These are phyloP conservation scores for Homarus gammarus DNA, from an alignment of 2,888 invertebrate species.

Conservation along the genomic window DNA sequence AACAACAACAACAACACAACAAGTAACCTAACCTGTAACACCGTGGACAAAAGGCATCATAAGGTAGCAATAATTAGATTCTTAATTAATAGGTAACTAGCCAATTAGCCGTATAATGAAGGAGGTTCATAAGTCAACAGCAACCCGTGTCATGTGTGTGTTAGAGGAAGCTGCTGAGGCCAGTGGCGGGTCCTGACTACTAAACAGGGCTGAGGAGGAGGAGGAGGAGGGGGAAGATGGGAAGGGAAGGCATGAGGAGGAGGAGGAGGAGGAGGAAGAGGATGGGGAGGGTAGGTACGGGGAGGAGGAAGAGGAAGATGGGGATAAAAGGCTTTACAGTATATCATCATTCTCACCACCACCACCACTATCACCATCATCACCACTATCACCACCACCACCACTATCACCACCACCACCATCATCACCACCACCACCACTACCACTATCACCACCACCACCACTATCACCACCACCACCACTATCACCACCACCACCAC, in stretches of 20 bases:
- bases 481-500: too few relatives aligned
- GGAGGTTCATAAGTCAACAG: slow-evolving; percentile 10
- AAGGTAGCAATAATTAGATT: slow-evolving; percentile 5
- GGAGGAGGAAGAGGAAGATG: not conserved
- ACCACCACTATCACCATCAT: too few relatives aligned
- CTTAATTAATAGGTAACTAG: slow-evolving; percentile 53
- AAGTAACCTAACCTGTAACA: too few relatives aligned
- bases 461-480: too few relatives aligned
- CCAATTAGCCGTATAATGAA: slow-evolving; percentile 61
- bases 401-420: too few relatives aligned
- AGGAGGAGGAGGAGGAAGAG: not conserved
- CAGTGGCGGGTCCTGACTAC: not conserved
- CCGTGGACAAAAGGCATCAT: not conserved
- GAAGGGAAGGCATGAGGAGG: not conserved
- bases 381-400: too few relatives aligned
- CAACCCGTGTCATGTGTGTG: slow-evolving; percentile 4
- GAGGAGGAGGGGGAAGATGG: not conserved
- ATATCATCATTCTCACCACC: too few relatives aligned
- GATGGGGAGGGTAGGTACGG: not conserved
- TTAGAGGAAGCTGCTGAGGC: not conserved
- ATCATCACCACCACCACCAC: too few relatives aligned
- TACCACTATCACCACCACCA: too few relatives aligned
- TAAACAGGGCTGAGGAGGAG: slow-evolving; percentile 1
- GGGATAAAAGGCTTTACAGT: not conserved
- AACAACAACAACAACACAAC: too few relatives aligned